A percentile compares a stretch with the other conserved stretches of the same genome.
Conservation (phyloP, 2,888 invertebrate species). For the Andrena camellia region DNA sequence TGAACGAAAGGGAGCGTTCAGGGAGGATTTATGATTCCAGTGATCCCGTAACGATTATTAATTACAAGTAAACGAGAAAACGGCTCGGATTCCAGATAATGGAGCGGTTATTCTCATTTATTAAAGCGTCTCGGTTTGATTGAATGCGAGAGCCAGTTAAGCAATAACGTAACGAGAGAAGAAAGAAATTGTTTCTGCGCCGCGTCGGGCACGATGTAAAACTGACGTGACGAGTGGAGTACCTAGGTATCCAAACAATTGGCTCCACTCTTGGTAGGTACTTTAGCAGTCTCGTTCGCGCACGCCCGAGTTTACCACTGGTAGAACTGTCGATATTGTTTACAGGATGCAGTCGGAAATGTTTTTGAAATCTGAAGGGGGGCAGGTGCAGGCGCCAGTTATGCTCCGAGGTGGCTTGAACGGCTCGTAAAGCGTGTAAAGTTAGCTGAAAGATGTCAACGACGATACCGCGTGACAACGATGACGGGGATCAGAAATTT, state of each 20-base stretch:
- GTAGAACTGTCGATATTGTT: too few relatives aligned
- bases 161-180: background rate
- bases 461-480: background rate
- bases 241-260: slow-evolving; percentile 34
- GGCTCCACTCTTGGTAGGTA: slow-evolving; percentile 21
- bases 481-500: slow-evolving; percentile 2
- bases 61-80: slow-evolving; percentile 18
- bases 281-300: too few relatives aligned
- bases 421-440: too few relatives aligned
- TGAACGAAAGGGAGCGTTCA: slow-evolving; percentile 56
- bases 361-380: too few relatives aligned
- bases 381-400: too few relatives aligned
- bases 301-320: too few relatives aligned
- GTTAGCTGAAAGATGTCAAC: background rate
- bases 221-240: slow-evolving; percentile 9
- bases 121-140: background rate
- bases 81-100: background rate
- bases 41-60: slow-evolving; percentile 24
- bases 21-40: slow-evolving; percentile 44
- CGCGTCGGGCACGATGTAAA: background rate
- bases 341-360: too few relatives aligned
- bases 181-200: background rate
- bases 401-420: too few relatives aligned
- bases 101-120: background rate
- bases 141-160: too few relatives aligned